phyloP scores from a whole-genome alignment of 2,888 invertebrate species.

The Tigriopus californicus region DNA sequence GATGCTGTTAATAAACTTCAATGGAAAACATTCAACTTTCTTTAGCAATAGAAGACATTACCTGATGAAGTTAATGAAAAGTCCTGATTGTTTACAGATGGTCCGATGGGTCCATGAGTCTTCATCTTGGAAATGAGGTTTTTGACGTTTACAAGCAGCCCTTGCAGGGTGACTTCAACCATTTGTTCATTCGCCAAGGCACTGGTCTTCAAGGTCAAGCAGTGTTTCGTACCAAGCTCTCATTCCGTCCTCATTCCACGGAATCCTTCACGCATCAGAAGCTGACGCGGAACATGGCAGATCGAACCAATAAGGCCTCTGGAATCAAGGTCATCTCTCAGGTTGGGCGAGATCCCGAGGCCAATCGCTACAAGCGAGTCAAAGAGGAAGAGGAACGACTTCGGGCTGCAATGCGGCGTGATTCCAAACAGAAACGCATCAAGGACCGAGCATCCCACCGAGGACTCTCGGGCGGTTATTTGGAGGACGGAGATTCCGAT shows the following conservation, averaged over 20 bases:
- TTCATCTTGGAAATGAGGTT: slow-evolving; percentile 83
- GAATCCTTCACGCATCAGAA: slow-evolving; percentile 97
- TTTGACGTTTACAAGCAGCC: slow-evolving; percentile 94
- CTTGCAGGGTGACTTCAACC: slow-evolving; percentile 85
- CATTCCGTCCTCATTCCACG: slow-evolving; percentile 94
- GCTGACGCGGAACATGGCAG: slow-evolving; percentile 93
- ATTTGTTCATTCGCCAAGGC: slow-evolving; percentile 90
- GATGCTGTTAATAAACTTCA: background rate
- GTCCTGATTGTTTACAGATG: slow-evolving; percentile 42
- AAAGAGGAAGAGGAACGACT: slow-evolving; percentile 95
- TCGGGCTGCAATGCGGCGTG: slow-evolving; percentile 60
- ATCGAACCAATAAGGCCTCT: slow-evolving; percentile 75
- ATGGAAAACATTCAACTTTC: too few species aligned
- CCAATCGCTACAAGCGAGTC: slow-evolving; percentile 68
- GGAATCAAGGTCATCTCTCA: slow-evolving; percentile 90
- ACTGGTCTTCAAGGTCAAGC: slow-evolving; percentile 95
- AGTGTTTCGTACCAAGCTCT: slow-evolving; percentile 85
- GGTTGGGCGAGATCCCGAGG: slow-evolving; percentile 83
- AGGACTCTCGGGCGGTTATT: slow-evolving; percentile 32
- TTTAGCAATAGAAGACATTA: too few species aligned
- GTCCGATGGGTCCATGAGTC: slow-evolving; percentile 94
- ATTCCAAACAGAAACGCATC: slow-evolving; percentile 39
- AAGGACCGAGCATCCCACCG: slow-evolving; percentile 33
- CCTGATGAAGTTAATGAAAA: too few species aligned
- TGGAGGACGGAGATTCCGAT: slow-evolving; percentile 61